phyloP scores from a whole-genome alignment of 2,888 invertebrate genomes.

The Tenthredo livida region DNA sequence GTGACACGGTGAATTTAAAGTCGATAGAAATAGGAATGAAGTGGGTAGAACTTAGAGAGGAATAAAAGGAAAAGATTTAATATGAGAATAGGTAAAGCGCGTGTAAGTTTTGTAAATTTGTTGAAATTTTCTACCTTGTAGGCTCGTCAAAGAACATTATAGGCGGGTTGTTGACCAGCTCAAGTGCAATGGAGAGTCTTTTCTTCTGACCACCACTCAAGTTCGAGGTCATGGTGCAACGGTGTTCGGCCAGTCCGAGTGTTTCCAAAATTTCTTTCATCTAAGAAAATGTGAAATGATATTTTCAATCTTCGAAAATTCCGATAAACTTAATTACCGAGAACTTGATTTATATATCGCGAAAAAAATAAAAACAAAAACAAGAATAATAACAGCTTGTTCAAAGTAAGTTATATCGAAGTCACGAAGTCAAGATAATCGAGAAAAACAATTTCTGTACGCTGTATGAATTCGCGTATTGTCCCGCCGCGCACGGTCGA shows the following conservation, averaged over 20 bases:
- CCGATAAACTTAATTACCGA: too few species aligned
- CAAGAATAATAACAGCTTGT: neutral
- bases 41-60: neutral
- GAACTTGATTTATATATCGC: too few species aligned
- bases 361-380: neutral
- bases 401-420: neutral
- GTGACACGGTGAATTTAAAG: neutral
- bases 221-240: conserved; percentile 93
- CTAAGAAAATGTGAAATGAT: conserved; percentile 79
- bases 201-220: conserved; percentile 98
- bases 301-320: too few species aligned
- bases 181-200: conserved; percentile 95
- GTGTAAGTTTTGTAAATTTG: neutral
- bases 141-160: conserved; percentile 99
- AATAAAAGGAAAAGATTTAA: neutral
- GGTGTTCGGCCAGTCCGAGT: conserved; percentile 91
- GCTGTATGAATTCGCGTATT: neutral
- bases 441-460: neutral
- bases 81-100: neutral
- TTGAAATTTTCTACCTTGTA: conserved; percentile 83
- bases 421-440: neutral
- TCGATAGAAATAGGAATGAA: neutral
- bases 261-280: conserved; percentile 95
- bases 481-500: neutral
- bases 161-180: conserved; percentile 97